These are phyloP conservation scores for Diplazon laetatorius DNA, from an alignment of 2,888 invertebrate genomes.

Conservation along the genomic window DNA sequence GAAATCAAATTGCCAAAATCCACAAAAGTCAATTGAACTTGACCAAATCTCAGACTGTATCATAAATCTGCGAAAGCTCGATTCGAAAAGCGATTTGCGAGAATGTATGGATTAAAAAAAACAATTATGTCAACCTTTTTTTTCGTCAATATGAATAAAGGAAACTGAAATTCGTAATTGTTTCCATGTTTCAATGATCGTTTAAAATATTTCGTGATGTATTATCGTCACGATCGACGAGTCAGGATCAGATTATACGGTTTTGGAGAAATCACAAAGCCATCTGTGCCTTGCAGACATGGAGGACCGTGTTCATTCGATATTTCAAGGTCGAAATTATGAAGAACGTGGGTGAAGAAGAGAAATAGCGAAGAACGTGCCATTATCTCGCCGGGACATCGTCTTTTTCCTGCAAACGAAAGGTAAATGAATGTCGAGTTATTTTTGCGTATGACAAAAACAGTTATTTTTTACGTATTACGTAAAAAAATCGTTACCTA, in stretches of 20 bases:
- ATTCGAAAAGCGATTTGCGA: too few relatives aligned
- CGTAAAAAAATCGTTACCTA: constrained; percentile 83
- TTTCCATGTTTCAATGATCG: not conserved
- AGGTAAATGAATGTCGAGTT: constrained; percentile 16
- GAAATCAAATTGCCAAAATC: too few relatives aligned
- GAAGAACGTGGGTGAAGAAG: constrained; percentile 81
- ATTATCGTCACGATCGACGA: constrained; percentile 25
- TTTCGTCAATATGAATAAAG: too few relatives aligned
- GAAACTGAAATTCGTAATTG: not conserved
- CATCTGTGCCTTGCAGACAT: constrained; percentile 83
- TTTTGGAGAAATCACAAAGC: constrained; percentile 85
- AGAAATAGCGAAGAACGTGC: constrained; percentile 82
- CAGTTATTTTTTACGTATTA: not conserved
- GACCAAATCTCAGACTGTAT: too few relatives aligned
- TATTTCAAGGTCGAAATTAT: constrained; percentile 80
- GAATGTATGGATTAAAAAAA: too few relatives aligned
- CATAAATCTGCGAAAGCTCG: too few relatives aligned
- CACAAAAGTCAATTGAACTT: too few relatives aligned
- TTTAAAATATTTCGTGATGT: not conserved
- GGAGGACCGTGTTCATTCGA: constrained; percentile 81
- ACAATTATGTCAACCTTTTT: too few relatives aligned
- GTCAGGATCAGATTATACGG: constrained; percentile 82
- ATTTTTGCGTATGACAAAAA: not conserved
- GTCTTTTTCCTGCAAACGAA: constrained; percentile 81
- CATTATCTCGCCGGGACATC: constrained; percentile 83